A percentile compares a stretch with the other conserved stretches of the same genome.
Conservation (phyloP, 2,888 invertebrate species). For the Metopia argyrocephala region DNA sequence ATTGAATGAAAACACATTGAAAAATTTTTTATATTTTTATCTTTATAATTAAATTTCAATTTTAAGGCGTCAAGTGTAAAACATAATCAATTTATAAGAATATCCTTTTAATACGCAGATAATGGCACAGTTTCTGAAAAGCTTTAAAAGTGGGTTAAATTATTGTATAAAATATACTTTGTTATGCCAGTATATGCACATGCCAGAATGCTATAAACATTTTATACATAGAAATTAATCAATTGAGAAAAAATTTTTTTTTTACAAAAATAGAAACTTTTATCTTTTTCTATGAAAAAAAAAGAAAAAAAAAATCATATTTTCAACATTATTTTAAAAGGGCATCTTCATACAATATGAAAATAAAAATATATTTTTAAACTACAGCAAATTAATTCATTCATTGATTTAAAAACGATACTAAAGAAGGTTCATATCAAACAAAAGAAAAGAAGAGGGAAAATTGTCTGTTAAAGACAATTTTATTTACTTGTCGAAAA, state of each 20-base stretch:
- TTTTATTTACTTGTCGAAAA: too few relatives aligned
- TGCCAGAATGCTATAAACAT: not conserved
- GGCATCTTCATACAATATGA: not conserved
- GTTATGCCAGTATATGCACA: too few relatives aligned
- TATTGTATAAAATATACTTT: too few relatives aligned
- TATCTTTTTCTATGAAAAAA: not conserved
- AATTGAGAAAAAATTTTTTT: constrained; percentile 46
- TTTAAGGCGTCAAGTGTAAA: too few relatives aligned
- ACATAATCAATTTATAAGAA: too few relatives aligned
- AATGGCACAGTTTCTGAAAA: too few relatives aligned
- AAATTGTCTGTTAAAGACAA: too few relatives aligned
- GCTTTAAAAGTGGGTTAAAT: too few relatives aligned
- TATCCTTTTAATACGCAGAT: too few relatives aligned
- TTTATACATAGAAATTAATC: constrained; percentile 49
- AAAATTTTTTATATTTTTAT: too few relatives aligned
- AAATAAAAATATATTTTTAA: constrained; percentile 24
- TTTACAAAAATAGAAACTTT: constrained; percentile 30
- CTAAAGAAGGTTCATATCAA: not conserved
- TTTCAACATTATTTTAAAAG: not conserved
- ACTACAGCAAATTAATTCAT: constrained; percentile 33
- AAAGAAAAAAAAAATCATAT: not conserved
- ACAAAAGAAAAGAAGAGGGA: not conserved
- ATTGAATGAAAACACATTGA: too few relatives aligned
- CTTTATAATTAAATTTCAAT: too few relatives aligned
- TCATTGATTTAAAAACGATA: constrained; percentile 58